Evolutionary conservation across 1,140 invertebrate genomes (phyloP), one percentile per base, ranked within the genome.

Genomic region (Vanessa tameamea): DNA sequence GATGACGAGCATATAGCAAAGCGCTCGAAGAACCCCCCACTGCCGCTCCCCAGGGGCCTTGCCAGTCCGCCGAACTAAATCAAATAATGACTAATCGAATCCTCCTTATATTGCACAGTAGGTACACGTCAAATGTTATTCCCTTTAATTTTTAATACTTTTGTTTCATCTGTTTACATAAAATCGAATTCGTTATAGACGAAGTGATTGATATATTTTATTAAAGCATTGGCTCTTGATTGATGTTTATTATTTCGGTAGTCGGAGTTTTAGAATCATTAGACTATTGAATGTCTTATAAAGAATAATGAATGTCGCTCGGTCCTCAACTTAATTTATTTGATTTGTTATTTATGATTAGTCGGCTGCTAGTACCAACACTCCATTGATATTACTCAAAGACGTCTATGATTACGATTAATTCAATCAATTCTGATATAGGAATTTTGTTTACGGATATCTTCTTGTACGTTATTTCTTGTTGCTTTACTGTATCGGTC

Each of bases 11-110:
- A 80, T 81, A 83, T 75, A 85, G 83, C 81, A 77, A 78, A 79
- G 80, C 81, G 80, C 80, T 88, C 87, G 87, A 86, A 80, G 79
- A 82, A 80, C 86, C 88, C 87, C 89, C 90, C 78, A 85, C 83
- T 74, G 87, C 72, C 81, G 64, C 88, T 68, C 90, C 68, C 79
- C 88, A 84, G 90, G 90, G 85, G 88, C 81, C 87, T 48, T 66
- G 72, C 75, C 79, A 77, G 81, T 81, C 82, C 80, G 83, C 87
- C 89, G 86, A 90, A 92, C 89, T 91, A 92, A 92, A 91, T 91
- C 91, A 92, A 92, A 92, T 91, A 92, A 92, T 92, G 91, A 92
- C 91, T 92, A 92, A 92, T 92, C 89, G 91, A 90, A 91, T 91
- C 86, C 85, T 80, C 82, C 88, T 89, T 90, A 90, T 88, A 92